These are phyloP conservation scores for Eucera pruinosa DNA, from an alignment of 2,888 invertebrate genomes.

Conservation along the genomic window DNA sequence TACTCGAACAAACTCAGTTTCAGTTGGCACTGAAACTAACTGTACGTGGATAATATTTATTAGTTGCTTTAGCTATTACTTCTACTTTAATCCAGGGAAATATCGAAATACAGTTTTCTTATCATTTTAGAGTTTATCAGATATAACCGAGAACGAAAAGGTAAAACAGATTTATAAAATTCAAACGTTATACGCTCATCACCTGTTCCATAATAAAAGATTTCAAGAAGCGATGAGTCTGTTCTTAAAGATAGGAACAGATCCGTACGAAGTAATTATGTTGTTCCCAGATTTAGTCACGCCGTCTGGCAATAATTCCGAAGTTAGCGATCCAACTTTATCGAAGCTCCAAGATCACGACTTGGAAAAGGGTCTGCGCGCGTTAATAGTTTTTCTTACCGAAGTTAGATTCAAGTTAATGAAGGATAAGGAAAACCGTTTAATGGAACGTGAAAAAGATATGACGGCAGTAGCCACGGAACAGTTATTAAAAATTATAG, in stretches of 20 bases:
- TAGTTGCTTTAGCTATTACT: not conserved
- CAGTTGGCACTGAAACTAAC: constrained; percentile 96
- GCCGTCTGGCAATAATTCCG: constrained; percentile 84
- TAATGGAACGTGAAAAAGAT: constrained; percentile 76
- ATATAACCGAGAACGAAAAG: constrained; percentile 92
- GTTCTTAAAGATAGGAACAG: constrained; percentile 95
- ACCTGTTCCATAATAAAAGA: constrained; percentile 94
- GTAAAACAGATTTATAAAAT: constrained; percentile 93
- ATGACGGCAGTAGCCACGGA: constrained; percentile 85
- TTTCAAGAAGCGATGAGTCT: constrained; percentile 96
- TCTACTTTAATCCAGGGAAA: not conserved
- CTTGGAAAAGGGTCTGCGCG: constrained; percentile 93
- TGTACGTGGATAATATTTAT: constrained; percentile 87
- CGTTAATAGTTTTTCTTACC: constrained; percentile 95
- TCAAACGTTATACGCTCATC: constrained; percentile 94
- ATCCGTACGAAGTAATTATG: constrained; percentile 97
- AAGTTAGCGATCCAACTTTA: constrained; percentile 81
- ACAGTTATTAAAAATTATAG: constrained; percentile 95
- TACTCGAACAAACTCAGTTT: constrained; percentile 96
- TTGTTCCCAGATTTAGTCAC: constrained; percentile 95
- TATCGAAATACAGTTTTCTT: not conserved
- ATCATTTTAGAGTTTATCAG: constrained; percentile 90
- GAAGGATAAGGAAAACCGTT: constrained; percentile 78
- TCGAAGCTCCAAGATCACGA: constrained; percentile 92
- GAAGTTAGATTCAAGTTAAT: constrained; percentile 88